A percentile compares a stretch with the other conserved stretches of the same genome.
phyloP scores from a whole-genome alignment of 2,888 invertebrate genomes.

The Tipula helvola region DNA sequence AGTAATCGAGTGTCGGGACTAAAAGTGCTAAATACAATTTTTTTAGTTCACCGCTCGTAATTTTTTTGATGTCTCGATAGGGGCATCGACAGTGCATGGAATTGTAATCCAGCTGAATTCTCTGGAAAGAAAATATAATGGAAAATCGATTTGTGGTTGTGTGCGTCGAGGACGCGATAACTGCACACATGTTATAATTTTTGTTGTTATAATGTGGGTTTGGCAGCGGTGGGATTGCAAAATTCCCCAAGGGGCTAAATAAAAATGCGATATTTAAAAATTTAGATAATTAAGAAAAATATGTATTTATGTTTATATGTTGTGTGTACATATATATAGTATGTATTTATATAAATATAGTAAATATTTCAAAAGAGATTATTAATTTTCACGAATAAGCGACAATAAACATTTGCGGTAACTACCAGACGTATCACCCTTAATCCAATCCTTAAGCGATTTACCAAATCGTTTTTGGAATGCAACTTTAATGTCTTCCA shows the following conservation, averaged over 20 bases:
- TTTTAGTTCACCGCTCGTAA: constrained; percentile 80
- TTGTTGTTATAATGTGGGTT: not conserved
- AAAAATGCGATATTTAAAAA: not conserved
- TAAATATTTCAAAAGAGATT: not conserved
- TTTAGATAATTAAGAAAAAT: not conserved
- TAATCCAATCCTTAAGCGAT: constrained; percentile 64
- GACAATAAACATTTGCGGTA: constrained; percentile 75
- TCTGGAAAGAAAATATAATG: not conserved
- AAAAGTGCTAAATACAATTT: constrained; percentile 69
- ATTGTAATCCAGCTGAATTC: not conserved
- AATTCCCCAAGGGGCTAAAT: not conserved
- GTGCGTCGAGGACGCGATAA: not conserved
- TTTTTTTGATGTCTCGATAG: constrained; percentile 73
- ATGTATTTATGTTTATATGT: not conserved
- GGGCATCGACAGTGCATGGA: constrained; percentile 43
- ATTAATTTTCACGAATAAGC: constrained; percentile 40
- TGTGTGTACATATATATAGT: not conserved
- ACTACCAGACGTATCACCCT: constrained; percentile 74
- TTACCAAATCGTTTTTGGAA: constrained; percentile 64
- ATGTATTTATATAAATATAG: not conserved
- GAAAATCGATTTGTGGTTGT: not conserved
- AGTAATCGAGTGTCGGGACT: constrained; percentile 72
- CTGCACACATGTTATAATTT: not conserved
- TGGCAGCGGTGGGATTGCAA: not conserved
- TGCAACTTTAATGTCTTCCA: constrained; percentile 70